Evolutionary conservation across 2,888 invertebrate genomes (phyloP).

Genomic region (Melanophora roralis): DNA sequence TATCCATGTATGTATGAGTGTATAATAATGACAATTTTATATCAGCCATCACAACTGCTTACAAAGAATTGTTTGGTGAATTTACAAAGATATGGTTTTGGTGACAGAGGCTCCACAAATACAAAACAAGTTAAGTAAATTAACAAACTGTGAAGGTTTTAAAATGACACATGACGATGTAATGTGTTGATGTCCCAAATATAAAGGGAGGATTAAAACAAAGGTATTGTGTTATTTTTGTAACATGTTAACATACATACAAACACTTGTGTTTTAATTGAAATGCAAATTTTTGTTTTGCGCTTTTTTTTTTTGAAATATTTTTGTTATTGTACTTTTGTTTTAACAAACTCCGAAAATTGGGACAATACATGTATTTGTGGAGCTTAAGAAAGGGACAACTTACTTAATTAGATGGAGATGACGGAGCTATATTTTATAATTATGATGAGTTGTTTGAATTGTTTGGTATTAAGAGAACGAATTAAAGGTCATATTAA

Average conservation of each 20-base stretch:
- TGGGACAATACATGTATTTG: neutral
- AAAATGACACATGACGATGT: conserved; percentile 37
- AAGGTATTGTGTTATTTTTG: neutral
- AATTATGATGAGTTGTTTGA: too few relatives aligned
- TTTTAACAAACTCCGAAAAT: conserved; percentile 12
- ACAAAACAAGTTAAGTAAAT: neutral
- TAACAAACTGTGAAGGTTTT: conserved; percentile 11
- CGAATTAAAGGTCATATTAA: too few relatives aligned
- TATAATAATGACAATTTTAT: conserved; percentile 44
- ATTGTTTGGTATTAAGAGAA: too few relatives aligned
- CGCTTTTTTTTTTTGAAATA: neutral
- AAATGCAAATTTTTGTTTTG: conserved; percentile 21
- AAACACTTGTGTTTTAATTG: conserved; percentile 18
- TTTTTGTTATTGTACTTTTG: conserved; percentile 2
- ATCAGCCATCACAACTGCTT: conserved; percentile 29
- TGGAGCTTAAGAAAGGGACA: neutral
- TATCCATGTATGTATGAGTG: neutral
- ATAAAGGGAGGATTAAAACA: conserved; percentile 3
- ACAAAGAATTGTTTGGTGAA: neutral
- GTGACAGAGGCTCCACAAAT: neutral
- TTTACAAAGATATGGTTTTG: neutral
- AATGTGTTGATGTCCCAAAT: conserved; percentile 15
- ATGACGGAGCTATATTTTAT: too few relatives aligned
- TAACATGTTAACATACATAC: neutral
- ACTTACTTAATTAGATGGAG: neutral